Evolutionary conservation across 2,797 vertebrate genomes (phyloP).

Genomic region (Knipowitschia caucasica): DNA sequence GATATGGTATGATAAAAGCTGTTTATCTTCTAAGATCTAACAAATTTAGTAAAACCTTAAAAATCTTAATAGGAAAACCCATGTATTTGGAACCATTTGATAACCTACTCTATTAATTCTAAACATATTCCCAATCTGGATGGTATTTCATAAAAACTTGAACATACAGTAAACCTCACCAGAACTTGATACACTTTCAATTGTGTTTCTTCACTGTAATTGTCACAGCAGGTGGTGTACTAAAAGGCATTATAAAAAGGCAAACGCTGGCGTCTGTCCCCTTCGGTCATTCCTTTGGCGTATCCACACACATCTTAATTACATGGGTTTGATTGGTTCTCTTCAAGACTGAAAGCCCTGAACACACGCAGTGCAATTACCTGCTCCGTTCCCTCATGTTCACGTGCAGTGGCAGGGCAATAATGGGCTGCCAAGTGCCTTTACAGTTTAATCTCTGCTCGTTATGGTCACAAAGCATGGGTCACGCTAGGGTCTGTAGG

Average conservation of each 20-base stretch:
- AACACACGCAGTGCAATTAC: conserved; percentile 36
- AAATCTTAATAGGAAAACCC: no score
- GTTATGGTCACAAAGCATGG: conserved; percentile 31
- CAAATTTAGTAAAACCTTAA: no score
- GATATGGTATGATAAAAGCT: no score
- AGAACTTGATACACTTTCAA: no score
- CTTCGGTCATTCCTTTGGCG: not conserved
- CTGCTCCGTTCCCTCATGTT: conserved; percentile 21
- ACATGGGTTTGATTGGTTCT: conserved; percentile 20
- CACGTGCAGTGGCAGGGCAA: conserved; percentile 39
- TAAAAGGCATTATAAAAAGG: not conserved
- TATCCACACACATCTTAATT: conserved; percentile 17
- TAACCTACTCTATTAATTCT: no score
- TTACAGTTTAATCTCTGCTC: conserved; percentile 47
- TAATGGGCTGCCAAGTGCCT: conserved; percentile 43
- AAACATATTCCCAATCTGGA: no score
- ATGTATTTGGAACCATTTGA: no score
- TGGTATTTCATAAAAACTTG: no score
- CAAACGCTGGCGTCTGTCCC: not conserved
- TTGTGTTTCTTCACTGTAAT: no score
- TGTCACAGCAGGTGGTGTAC: no score
- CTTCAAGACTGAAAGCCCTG: conserved; percentile 16
- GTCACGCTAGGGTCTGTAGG: conserved; percentile 16
- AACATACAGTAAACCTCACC: no score
- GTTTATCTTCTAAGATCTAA: no score